Evolutionary conservation across 2,888 invertebrate genomes (phyloP).

Genomic region (Adelphocoris suturalis): DNA sequence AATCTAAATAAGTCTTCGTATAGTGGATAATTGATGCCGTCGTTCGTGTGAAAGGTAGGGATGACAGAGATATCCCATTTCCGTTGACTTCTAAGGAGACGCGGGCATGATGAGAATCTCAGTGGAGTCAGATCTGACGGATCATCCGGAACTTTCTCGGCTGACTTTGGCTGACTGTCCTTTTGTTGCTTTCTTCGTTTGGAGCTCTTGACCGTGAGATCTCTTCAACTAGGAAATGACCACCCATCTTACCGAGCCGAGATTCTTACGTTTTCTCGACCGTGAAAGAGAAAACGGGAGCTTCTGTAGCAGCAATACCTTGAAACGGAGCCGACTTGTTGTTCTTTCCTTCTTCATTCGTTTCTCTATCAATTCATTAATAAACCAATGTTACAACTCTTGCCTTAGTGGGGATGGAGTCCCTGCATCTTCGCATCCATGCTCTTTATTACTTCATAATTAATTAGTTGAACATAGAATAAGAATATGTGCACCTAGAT

Average conservation of each 20-base stretch:
- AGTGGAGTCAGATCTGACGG: conserved; percentile 1
- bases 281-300: conserved; percentile 48
- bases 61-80: not conserved
- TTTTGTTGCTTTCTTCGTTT: conserved; percentile 43
- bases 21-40: too few species aligned
- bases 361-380: too few species aligned
- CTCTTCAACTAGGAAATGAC: conserved; percentile 45
- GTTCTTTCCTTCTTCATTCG: too few species aligned
- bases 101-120: not conserved
- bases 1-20: too few species aligned
- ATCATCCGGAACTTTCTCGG: not conserved
- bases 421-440: too few species aligned
- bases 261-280: not conserved
- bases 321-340: not conserved
- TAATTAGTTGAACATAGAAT: too few species aligned
- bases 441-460: too few species aligned
- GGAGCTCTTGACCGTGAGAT: conserved; percentile 33
- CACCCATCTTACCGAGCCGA: not conserved
- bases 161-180: conserved; percentile 17
- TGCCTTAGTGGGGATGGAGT: too few species aligned
- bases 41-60: too few species aligned
- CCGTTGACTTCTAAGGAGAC: not conserved
- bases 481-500: too few species aligned
- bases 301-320: not conserved
- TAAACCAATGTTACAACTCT: too few species aligned